These are phyloP conservation scores for Epicauta chinensis DNA, from an alignment of 1,140 invertebrate genomes.

Conservation along the genomic window DNA sequence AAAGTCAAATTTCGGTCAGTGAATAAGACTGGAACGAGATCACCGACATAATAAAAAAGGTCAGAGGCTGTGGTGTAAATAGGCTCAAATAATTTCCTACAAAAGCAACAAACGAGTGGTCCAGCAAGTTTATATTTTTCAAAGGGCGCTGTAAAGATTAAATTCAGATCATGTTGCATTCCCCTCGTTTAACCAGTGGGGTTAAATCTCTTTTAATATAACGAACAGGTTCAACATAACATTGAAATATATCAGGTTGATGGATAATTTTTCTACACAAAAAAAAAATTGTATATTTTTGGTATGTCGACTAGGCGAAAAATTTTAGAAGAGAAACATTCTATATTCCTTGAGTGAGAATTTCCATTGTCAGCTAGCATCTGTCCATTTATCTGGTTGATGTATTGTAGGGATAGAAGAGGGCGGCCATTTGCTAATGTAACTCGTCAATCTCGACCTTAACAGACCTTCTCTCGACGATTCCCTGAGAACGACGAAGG, in stretches of 20 bases:
- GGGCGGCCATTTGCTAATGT: constrained; percentile 31
- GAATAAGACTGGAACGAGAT: constrained; percentile 12
- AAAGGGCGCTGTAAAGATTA: constrained; percentile 15
- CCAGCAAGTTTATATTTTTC: constrained; percentile 4
- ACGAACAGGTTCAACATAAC: background rate
- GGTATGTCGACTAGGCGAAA: background rate
- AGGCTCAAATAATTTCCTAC: no score
- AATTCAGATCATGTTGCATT: constrained; percentile 21
- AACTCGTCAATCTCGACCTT: constrained; percentile 29
- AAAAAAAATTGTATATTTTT: background rate
- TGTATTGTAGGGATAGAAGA: background rate
- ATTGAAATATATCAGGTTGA: background rate
- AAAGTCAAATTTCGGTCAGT: constrained; percentile 12
- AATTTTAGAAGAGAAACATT: no score
- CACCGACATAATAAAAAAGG: background rate
- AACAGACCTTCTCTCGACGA: constrained; percentile 8
- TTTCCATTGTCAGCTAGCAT: constrained; percentile 28
- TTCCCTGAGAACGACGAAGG: constrained; percentile 12
- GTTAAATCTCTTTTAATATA: constrained; percentile 2
- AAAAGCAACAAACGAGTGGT: constrained; percentile 9
- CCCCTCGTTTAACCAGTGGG: constrained; percentile 3
- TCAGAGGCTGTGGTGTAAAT: no score
- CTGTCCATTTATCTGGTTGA: constrained; percentile 14
- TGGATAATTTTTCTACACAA: background rate
- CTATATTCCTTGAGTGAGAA: constrained; percentile 16